Evolutionary conservation across 1,140 invertebrate genomes (phyloP), one percentile per base, ranked within the genome.

Genomic region (Protaetia brevitarsis): DNA sequence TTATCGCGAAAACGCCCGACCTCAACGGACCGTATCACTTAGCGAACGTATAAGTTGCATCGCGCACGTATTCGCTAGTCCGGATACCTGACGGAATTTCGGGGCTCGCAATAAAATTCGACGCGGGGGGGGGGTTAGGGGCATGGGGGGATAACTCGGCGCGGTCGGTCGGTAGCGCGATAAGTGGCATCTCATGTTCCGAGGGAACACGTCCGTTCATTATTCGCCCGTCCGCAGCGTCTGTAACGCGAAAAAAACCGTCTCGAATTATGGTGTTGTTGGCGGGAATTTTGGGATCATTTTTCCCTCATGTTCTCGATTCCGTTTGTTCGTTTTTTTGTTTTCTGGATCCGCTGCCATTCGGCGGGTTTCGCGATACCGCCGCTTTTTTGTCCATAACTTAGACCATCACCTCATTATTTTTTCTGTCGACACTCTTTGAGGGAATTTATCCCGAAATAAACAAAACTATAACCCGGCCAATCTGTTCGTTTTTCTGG

Each of bases 371-470:
- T 51, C 41, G 21, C 13, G 41, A 4, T 10, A 7, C 41, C 13
- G 41, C 21, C 41, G 19, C 19, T 23, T 51, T 51, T 51, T 51
- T 51, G 19, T 51, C 41, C 41, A 51, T 51, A 51, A 51, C 19
- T 51, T 51, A 51, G 26, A 51, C 8, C 41, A 51, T 23, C 41
- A 51, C 41, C 41, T 51, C 41, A 51, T 51, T 51, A 51, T 51
- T 51, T 51, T 51, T 51, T 51, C 41, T 51, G 41, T 51, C 41
- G 41, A 51, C 41, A 51, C 41, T 51, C 41, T 51, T 51, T 51
- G 41, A 51, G 41, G 41, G 41, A 51, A 51, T 51, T 51, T 51
- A 51, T 51, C 41, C 41, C 41, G 41, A 51, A 51, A 51, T 51
- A 51, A 51, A 51, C 26, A n/a, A 23, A 51, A 51, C n/a, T n/a